Evolutionary conservation across 1,140 invertebrate genomes (phyloP).

Genomic region (Leptestheria dahalacensis): DNA sequence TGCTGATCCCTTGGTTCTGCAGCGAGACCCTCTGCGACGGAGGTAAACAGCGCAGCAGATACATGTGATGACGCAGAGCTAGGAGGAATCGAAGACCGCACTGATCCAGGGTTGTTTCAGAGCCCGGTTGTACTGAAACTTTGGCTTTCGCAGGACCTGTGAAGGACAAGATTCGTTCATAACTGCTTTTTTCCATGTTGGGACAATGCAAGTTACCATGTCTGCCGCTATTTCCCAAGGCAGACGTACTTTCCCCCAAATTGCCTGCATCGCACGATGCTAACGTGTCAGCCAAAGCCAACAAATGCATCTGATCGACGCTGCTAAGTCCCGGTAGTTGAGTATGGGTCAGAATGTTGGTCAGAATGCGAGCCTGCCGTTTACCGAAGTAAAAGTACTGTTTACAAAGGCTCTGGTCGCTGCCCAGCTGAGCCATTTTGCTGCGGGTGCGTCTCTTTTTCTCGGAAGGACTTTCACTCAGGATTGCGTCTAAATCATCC

Average conservation of each 20-base stretch:
- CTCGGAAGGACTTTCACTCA: constrained; percentile 8
- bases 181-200: no score
- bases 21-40: constrained; percentile 69
- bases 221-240: background rate
- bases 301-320: constrained; percentile 96
- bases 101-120: constrained; percentile 56
- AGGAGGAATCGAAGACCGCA: constrained; percentile 91
- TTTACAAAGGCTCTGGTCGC: background rate
- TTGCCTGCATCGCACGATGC: constrained; percentile 43
- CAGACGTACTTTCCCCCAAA: constrained; percentile 18
- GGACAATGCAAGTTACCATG: no score
- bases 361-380: constrained; percentile 37
- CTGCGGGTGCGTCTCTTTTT: background rate
- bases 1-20: constrained; percentile 76
- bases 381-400: constrained; percentile 7
- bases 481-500: constrained; percentile 16
- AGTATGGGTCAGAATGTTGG: constrained; percentile 11
- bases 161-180: background rate
- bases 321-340: constrained; percentile 92
- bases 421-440: background rate
- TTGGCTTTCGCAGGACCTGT: background rate
- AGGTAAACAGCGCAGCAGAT: constrained; percentile 80
- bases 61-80: constrained; percentile 95
- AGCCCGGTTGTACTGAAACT: background rate
- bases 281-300: constrained; percentile 94